A percentile compares a stretch with the other conserved stretches of the same genome.
These are phyloP conservation scores for Pomacea canaliculata DNA, from an alignment of 2,888 invertebrate genomes.

Conservation along the genomic window DNA sequence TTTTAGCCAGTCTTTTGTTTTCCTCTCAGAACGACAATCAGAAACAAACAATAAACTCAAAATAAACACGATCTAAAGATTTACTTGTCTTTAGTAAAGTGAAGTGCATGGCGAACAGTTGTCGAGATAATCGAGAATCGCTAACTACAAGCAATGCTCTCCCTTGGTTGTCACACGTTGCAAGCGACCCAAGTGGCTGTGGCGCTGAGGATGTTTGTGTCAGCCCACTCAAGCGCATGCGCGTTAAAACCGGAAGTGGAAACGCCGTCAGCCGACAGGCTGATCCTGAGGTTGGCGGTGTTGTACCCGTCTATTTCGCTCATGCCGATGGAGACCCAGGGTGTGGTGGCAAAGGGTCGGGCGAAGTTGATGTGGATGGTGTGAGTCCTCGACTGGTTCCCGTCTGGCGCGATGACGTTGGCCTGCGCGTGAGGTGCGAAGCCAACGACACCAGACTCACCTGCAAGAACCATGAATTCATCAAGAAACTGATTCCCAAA, in stretches of 20 bases:
- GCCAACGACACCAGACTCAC: not conserved
- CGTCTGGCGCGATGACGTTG: not conserved
- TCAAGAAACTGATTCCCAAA: no score
- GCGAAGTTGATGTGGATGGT: not conserved
- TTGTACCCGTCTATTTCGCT: not conserved
- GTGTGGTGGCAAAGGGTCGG: not conserved
- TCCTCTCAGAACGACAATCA: no score
- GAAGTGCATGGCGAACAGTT: no score
- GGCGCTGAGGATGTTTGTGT: not conserved
- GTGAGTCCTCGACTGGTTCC: not conserved
- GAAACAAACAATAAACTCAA: no score
- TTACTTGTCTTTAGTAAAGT: no score
- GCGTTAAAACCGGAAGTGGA: not conserved
- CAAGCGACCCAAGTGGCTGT: not conserved
- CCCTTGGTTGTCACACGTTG: not conserved
- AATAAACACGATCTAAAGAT: no score
- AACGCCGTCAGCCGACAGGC: not conserved
- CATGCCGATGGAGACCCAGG: not conserved
- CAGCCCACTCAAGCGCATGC: not conserved
- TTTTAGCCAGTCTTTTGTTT: no score
- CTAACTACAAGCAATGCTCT: no score
- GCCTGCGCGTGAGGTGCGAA: not conserved
- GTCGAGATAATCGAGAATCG: no score
- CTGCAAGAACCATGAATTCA: not conserved
- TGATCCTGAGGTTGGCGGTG: not conserved